Evolutionary conservation across 2,797 vertebrate genomes (phyloP).

Genomic region (Lepilemur septentrionalis): DNA sequence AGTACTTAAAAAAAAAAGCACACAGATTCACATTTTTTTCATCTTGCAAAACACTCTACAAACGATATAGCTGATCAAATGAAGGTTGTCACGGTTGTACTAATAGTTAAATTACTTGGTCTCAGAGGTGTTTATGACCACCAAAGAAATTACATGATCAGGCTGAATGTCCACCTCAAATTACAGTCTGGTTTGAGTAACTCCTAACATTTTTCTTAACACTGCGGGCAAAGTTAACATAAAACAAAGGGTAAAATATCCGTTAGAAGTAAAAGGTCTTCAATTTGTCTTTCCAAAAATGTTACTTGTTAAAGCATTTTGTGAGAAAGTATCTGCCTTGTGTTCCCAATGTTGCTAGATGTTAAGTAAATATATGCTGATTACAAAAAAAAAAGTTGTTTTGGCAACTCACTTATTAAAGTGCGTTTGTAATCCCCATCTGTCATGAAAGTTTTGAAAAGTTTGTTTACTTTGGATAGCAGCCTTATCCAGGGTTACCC

Average conservation of each 20-base stretch:
- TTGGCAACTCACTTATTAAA: slow-evolving; percentile 91
- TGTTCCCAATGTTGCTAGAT: slow-evolving; percentile 88
- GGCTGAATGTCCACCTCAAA: slow-evolving; percentile 80
- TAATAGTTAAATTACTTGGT: slow-evolving; percentile 80
- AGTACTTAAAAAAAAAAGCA: background rate
- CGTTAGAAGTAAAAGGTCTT: slow-evolving; percentile 85
- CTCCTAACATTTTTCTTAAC: slow-evolving; percentile 77
- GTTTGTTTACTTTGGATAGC: slow-evolving; percentile 91
- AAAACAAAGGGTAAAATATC: slow-evolving; percentile 82
- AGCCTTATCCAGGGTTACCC: slow-evolving; percentile 88
- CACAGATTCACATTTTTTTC: slow-evolving; percentile 32
- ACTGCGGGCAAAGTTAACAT: slow-evolving; percentile 81
- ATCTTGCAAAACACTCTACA: background rate
- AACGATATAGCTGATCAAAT: slow-evolving; percentile 67
- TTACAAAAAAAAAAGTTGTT: slow-evolving; percentile 85
- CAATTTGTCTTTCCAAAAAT: slow-evolving; percentile 82
- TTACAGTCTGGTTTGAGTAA: slow-evolving; percentile 78
- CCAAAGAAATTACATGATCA: slow-evolving; percentile 82
- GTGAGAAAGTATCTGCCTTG: slow-evolving; percentile 87
- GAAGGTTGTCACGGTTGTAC: slow-evolving; percentile 72
- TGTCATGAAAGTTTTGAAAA: slow-evolving; percentile 91
- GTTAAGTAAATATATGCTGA: slow-evolving; percentile 89
- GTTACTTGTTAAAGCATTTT: slow-evolving; percentile 85
- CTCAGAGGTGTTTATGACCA: slow-evolving; percentile 82
- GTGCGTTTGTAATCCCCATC: slow-evolving; percentile 89